Conservation (phyloP, 1,140 invertebrate species). For the Sycophila sp. region DNA sequence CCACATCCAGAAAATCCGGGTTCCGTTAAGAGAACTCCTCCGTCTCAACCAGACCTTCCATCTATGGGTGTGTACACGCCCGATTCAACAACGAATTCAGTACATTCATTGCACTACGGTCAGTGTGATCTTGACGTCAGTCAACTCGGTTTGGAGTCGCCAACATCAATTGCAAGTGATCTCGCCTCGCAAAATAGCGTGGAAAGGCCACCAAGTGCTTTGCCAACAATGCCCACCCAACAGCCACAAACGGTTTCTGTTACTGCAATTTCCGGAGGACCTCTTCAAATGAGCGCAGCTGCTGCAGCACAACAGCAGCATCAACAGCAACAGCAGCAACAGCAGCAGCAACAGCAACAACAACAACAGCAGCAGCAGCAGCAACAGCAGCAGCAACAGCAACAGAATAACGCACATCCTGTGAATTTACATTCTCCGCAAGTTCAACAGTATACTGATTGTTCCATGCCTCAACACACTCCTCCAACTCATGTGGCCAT, state of each 20-base stretch:
- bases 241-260: constrained; percentile 8
- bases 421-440: constrained; percentile 23
- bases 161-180: constrained; percentile 86
- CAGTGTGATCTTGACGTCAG: constrained; percentile 85
- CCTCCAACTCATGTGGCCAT: constrained; percentile 53
- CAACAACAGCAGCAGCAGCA: constrained; percentile 40
- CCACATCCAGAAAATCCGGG: constrained; percentile 68
- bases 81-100: constrained; percentile 85
- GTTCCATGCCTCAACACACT: constrained; percentile 57
- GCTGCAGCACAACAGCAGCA: constrained; percentile 37
- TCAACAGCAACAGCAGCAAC: background rate
- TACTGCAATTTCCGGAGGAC: background rate
- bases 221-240: constrained; percentile 55
- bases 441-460: constrained; percentile 55
- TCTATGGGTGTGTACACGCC: constrained; percentile 86
- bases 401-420: constrained; percentile 49
- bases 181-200: constrained; percentile 81
- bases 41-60: constrained; percentile 72
- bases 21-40: constrained; percentile 69
- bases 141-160: constrained; percentile 86
- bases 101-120: constrained; percentile 82
- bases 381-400: constrained; percentile 47
- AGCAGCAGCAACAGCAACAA: constrained; percentile 45
- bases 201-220: constrained; percentile 68
- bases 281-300: constrained; percentile 1